Base-by-base conservation (phyloP, 2,113 vertebrate genomes). In the Mionectes macconnelli region DNA sequence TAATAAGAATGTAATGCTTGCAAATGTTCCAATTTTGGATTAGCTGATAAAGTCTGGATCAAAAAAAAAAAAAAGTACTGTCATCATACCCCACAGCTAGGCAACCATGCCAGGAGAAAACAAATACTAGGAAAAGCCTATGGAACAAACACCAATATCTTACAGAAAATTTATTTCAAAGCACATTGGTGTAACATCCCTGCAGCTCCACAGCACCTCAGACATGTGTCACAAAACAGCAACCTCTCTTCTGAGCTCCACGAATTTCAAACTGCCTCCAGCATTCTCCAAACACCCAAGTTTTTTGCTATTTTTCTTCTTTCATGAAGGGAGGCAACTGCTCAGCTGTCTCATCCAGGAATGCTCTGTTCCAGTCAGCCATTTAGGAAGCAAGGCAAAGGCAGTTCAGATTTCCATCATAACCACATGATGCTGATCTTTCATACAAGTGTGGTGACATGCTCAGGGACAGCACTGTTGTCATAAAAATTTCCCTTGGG, bases 1-100 rank as follows among this genome's bases (percentile, higher is more conserved):
- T 5, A 76, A 33, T 5, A 76, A 19, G 1, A 3, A 55, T 1
- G 5, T 3, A 31, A 68, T 4, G 3, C 18, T 20, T 44, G 7
- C 5, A 66, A 52, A 42, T 27, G 39, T 73, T 83, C 30, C 31
- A 14, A 10, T 42, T 53, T 57, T 28, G 30, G 15, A 69, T 39
- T 55, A 86, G 67, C 18, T 60, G 44, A 64, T 47, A 30, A 73
- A 69, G 10, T 10, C 9, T 35, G 23, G 18, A 27, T 8, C 8
- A 44, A 44, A 44, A 44, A 44, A 44, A 44, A 44, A 44, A 44
- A 44, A 44, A 18, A 18, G 2, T 4, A 9, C 45, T 55, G 21
- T 8, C 35, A 40, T 31, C 22, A 9, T 13, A 35, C 20, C 14
- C 21, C 15, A 62, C 3, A n/a, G 16, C 22, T 44, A 31, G 62